Evolutionary conservation across 2,888 invertebrate genomes (phyloP).

Genomic region (Ecliptopera silaceata): DNA sequence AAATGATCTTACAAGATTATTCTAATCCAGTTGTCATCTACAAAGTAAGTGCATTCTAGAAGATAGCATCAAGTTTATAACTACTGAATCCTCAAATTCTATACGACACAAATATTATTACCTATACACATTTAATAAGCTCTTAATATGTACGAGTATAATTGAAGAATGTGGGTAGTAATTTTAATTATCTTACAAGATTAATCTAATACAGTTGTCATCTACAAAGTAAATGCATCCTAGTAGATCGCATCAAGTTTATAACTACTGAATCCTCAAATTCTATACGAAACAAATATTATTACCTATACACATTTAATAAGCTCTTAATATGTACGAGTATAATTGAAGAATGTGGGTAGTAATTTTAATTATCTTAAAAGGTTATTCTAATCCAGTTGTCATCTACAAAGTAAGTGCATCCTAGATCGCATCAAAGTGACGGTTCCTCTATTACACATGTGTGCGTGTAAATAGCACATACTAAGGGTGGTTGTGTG

Average conservation of each 20-base stretch:
- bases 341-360: too few relatives aligned
- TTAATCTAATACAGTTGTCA: constrained; percentile 6
- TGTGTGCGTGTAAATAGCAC: constrained; percentile 29
- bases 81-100: too few relatives aligned
- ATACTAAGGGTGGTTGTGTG: constrained; percentile 57
- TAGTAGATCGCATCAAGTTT: constrained; percentile 19
- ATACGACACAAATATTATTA: too few relatives aligned
- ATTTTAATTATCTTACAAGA: neutral
- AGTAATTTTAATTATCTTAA: neutral
- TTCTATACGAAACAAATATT: too few relatives aligned
- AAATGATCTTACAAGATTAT: constrained; percentile 1
- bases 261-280: too few relatives aligned
- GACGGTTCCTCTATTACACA: constrained; percentile 12
- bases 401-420: constrained; percentile 23
- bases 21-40: constrained; percentile 14
- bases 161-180: too few relatives aligned
- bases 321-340: too few relatives aligned
- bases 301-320: too few relatives aligned
- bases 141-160: too few relatives aligned
- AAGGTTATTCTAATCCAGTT: constrained; percentile 6
- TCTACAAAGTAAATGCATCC: constrained; percentile 30
- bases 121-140: too few relatives aligned
- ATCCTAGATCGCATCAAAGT: constrained; percentile 26
- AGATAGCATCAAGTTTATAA: constrained; percentile 25
- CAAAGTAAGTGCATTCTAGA: constrained; percentile 29